A percentile compares a stretch with the other conserved stretches of the same genome.
These are phyloP conservation scores for Zaprionus lineosus DNA, from an alignment of 2,888 invertebrate genomes.

Conservation along the genomic window DNA sequence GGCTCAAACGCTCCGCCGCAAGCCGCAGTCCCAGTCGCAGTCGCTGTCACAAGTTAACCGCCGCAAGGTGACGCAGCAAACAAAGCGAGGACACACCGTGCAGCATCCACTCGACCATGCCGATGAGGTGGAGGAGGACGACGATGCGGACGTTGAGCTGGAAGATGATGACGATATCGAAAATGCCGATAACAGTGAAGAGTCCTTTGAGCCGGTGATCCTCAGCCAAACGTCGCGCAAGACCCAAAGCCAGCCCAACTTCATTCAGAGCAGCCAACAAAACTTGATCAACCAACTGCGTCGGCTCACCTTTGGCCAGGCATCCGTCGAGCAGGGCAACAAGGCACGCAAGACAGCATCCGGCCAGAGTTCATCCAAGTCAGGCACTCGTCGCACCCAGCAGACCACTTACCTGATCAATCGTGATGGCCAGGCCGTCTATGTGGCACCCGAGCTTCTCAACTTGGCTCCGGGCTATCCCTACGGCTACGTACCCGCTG, in stretches of 20 bases:
- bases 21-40: slow-evolving; percentile 7
- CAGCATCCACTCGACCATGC: slow-evolving; percentile 46
- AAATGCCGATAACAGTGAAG: slow-evolving; percentile 20
- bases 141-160: slow-evolving; percentile 38
- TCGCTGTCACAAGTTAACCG: slow-evolving; percentile 20
- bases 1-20: slow-evolving; percentile 19
- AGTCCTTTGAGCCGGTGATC: slow-evolving; percentile 32
- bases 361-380: background rate
- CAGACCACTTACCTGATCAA: slow-evolving; percentile 68
- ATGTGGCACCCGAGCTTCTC: slow-evolving; percentile 64
- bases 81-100: slow-evolving; percentile 35
- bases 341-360: slow-evolving; percentile 37
- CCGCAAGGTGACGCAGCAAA: slow-evolving; percentile 20
- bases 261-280: slow-evolving; percentile 74
- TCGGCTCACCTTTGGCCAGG: slow-evolving; percentile 69
- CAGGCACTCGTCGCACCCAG: slow-evolving; percentile 55
- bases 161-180: slow-evolving; percentile 32
- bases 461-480: slow-evolving; percentile 43
- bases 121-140: slow-evolving; percentile 38
- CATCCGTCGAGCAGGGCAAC: slow-evolving; percentile 54
- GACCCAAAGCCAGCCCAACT: slow-evolving; percentile 50
- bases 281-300: slow-evolving; percentile 71
- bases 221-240: slow-evolving; percentile 37
- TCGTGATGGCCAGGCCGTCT: slow-evolving; percentile 76
- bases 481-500: slow-evolving; percentile 36